These are phyloP conservation scores for Etia nguti DNA, from an alignment of 2,113 vertebrate genomes.

Conservation along the genomic window DNA sequence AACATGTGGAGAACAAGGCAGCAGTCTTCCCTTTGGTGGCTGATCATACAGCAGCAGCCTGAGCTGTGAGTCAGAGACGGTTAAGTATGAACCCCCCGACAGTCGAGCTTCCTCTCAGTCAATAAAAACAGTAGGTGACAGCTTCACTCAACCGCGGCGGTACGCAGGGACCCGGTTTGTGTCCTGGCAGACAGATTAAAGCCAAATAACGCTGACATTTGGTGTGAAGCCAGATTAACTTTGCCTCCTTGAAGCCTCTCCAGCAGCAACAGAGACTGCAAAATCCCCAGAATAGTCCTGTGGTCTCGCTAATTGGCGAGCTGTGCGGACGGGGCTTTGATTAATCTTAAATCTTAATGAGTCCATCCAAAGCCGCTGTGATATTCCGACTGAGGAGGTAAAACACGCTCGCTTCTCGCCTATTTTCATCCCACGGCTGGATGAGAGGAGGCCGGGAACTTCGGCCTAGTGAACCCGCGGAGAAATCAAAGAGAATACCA, in stretches of 20 bases:
- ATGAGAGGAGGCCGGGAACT: constrained; percentile 49
- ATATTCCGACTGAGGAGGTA: constrained; percentile 53
- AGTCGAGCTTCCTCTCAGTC: constrained; percentile 16
- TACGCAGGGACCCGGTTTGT: constrained; percentile 9
- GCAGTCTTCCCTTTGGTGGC: not conserved
- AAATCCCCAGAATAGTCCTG: constrained; percentile 47
- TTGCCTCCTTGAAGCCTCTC: constrained; percentile 56
- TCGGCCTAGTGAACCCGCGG: constrained; percentile 43
- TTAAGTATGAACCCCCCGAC: not conserved
- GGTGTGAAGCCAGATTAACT: constrained; percentile 51
- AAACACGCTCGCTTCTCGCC: constrained; percentile 37
- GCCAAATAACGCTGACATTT: constrained; percentile 42
- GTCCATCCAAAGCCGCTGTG: constrained; percentile 45
- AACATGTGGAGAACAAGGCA: constrained; percentile 16
- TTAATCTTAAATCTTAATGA: constrained; percentile 64
- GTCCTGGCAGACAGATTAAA: constrained; percentile 47
- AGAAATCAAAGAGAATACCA: constrained; percentile 70
- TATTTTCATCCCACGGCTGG: constrained; percentile 44
- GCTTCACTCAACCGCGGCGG: constrained; percentile 27
- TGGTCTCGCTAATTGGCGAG: constrained; percentile 56
- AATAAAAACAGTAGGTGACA: constrained; percentile 41
- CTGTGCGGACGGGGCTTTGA: constrained; percentile 41
- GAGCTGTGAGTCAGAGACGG: constrained; percentile 17
- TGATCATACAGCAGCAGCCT: constrained; percentile 14
- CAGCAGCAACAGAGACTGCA: constrained; percentile 30